Base-by-base conservation (phyloP, 2,888 invertebrate species). In the Campoplex capitator region DNA sequence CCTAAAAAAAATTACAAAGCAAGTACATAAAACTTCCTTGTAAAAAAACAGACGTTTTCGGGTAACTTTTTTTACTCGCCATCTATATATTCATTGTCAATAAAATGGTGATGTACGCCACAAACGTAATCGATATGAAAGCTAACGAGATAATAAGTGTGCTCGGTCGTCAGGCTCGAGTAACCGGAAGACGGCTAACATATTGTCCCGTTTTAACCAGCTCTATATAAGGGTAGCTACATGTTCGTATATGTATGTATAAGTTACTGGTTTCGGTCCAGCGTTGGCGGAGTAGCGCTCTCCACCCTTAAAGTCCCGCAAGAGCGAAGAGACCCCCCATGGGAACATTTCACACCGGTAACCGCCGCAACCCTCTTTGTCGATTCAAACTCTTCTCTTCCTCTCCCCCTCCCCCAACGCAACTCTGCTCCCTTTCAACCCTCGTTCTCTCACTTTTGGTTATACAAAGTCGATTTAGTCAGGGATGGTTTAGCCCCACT, bases 321-420 rank as follows among this genome's bases (percentile, higher is more conserved):
- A 78, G 67, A 79, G 86, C 62, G 32, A 23, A 85, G 71, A 83
- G 77, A 91, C 91, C 93, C 94, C 94, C 93, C 94, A 94, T 94
- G 94, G 94, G 94, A 94, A 94, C 92, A 94, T 94, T 94, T 94
- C 94, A 94, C 94, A 93, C 94, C 94, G 94, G 94, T 93, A 94
- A 94, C 94, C 94, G 92, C 94, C 91, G 91, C 92, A 90, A 92
- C 90, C 91, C 91, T 85, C 83, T 71, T 81, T 65, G 79, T 83
- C 89, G 83, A 83, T 86, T 74, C 65, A 35, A 65, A 67, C 67
- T 45, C 71, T 76, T 80, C 81, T 18, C 83, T 68, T 75, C 84
- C 85, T 18, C 83, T 68, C 78, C 84, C 84, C 56, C 75, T 7
- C 82, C 85, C 75, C 76, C 16, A 0, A 18, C 13, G 13, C 8